Base-by-base conservation (phyloP, 2,113 vertebrate genomes). In the Patagioenas fasciata region DNA sequence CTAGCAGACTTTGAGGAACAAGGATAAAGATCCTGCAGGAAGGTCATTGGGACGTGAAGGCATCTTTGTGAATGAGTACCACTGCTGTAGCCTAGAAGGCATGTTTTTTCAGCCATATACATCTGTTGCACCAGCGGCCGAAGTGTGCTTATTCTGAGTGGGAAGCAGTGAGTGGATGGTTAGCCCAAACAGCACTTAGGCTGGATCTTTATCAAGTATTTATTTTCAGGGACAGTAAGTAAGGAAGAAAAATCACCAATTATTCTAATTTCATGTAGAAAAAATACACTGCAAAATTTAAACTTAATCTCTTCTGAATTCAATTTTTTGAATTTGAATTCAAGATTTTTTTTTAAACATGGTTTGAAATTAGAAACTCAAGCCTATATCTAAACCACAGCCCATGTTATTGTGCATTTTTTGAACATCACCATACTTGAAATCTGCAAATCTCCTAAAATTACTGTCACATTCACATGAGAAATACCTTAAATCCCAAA, bases 401-500 rank as follows among this genome's bases (percentile, higher is more conserved):
- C 3, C 11, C 9, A 32, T 67, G 47, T 67, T 80, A 69, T 44
- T 75, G 31, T 54, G 16, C 4, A 9, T 61, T 94, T 91, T 89
- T 28, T 1, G 58, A 80, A 93, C 51, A 11, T 80, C 78, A 80
- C 58, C 9, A 20, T 29, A 32, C 54, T 87, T 70, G 16, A 80
- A 88, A 88, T 85, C 18, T 90, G 58, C 29, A 83, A 26, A 19
- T 8, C 12, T 77, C 26, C 29, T 88, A 50, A 94, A 75, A 89
- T 93, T 72, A 32, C 54, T 71, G n/a, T 90, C 85, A 82, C 2
- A 0, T 89, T 89, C 81, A 70, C 32, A 58, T 65, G 11, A 94
- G 24, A 94, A 92, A 89, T 85, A 94, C 10, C 40, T 82, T 85
- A 93, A 95, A 91, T 88, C 70, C 81, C 86, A 85, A 91, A 84